Conservation (phyloP, 2,888 invertebrate genomes). For the Acrobasis suavella region DNA sequence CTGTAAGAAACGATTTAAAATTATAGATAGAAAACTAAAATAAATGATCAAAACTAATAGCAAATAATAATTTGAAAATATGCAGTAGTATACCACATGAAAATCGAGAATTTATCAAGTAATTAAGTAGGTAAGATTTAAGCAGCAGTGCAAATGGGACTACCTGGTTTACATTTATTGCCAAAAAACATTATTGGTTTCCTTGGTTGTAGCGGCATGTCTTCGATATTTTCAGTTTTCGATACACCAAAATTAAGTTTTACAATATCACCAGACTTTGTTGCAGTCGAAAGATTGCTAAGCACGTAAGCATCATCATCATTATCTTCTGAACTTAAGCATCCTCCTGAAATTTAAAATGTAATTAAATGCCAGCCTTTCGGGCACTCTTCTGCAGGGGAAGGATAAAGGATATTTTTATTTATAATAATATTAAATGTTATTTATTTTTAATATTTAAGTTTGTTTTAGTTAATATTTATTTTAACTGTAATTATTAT, state of each 20-base stretch:
- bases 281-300: slow-evolving; percentile 13
- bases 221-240: slow-evolving; percentile 36
- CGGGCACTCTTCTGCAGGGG: no score
- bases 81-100: neutral
- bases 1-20: slow-evolving; percentile 38
- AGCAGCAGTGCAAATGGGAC: neutral
- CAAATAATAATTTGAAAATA: no score
- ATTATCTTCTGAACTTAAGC: slow-evolving; percentile 50
- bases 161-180: slow-evolving; percentile 67
- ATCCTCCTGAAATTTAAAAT: slow-evolving; percentile 50
- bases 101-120: neutral
- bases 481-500: no score
- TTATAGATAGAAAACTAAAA: neutral
- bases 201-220: slow-evolving; percentile 29
- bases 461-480: no score
- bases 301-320: slow-evolving; percentile 54
- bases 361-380: no score
- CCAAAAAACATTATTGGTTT: slow-evolving; percentile 53
- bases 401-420: no score
- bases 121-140: no score
- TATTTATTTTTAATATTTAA: no score
- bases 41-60: neutral
- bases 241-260: slow-evolving; percentile 40
- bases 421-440: neutral
- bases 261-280: slow-evolving; percentile 27